These are phyloP conservation scores for Spinus pinus DNA, from an alignment of 2,797 vertebrate species.

Conservation along the genomic window DNA sequence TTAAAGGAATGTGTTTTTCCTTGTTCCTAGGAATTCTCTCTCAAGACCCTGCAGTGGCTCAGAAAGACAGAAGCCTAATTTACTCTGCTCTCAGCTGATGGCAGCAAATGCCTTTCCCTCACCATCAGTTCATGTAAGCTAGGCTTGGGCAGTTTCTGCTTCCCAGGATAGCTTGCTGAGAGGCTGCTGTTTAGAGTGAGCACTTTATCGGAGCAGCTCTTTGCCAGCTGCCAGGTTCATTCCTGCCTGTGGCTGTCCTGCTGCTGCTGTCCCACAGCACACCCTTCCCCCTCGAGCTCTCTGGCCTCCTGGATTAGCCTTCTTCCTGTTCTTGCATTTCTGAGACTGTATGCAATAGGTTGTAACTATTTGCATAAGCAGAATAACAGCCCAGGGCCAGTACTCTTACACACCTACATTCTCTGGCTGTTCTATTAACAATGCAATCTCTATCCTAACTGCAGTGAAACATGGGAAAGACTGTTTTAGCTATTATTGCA, in stretches of 20 bases:
- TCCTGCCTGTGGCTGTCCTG: background rate
- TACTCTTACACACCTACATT: background rate
- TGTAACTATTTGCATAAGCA: background rate
- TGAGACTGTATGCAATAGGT: background rate
- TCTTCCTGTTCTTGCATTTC: background rate
- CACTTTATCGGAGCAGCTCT: background rate
- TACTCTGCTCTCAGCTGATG: background rate
- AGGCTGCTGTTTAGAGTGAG: background rate
- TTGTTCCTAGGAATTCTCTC: background rate
- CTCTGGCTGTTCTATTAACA: background rate
- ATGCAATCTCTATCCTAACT: background rate
- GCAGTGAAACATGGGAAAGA: background rate
- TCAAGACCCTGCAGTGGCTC: background rate
- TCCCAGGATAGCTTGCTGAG: background rate
- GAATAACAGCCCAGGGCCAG: background rate
- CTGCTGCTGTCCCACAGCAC: background rate
- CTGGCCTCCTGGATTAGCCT: background rate
- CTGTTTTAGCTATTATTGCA: background rate
- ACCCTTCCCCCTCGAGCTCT: background rate
- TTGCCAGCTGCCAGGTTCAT: background rate
- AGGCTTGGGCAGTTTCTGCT: background rate
- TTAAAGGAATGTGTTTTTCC: accelerated
- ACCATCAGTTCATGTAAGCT: accelerated
- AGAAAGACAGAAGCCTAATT: background rate
- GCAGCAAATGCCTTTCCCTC: background rate